These are phyloP conservation scores for Macrocentrus cingulum DNA, from an alignment of 1,140 invertebrate genomes.

Conservation along the genomic window DNA sequence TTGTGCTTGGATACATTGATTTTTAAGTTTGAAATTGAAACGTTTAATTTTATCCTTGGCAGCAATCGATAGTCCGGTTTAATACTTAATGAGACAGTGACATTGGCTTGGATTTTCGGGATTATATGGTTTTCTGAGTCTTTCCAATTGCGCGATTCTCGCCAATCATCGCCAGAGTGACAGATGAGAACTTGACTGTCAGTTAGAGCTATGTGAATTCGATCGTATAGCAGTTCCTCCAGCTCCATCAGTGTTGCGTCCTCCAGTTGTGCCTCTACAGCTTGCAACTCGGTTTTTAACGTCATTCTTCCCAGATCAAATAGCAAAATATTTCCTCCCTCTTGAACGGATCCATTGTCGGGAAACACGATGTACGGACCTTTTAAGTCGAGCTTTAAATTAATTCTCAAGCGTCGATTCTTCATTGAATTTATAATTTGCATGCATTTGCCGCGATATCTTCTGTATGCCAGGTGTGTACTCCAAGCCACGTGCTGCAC, in stretches of 20 bases:
- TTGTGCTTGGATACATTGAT: slow-evolving; percentile 78
- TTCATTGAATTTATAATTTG: slow-evolving; percentile 42
- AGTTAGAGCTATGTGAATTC: slow-evolving; percentile 71
- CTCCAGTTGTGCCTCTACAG: slow-evolving; percentile 67
- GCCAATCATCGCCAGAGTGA: slow-evolving; percentile 70
- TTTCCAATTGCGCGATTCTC: slow-evolving; percentile 67
- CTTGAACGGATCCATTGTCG: slow-evolving; percentile 74
- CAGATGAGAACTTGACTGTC: slow-evolving; percentile 65
- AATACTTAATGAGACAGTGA: slow-evolving; percentile 76
- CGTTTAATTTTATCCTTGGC: slow-evolving; percentile 61
- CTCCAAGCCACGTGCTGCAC: slow-evolving; percentile 45
- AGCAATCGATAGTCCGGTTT: slow-evolving; percentile 75
- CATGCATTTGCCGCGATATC: slow-evolving; percentile 35
- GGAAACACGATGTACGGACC: slow-evolving; percentile 79
- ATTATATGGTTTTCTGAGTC: slow-evolving; percentile 78
- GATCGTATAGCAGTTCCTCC: slow-evolving; percentile 78
- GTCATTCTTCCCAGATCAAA: slow-evolving; percentile 73
- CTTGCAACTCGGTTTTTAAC: slow-evolving; percentile 76
- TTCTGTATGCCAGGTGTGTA: slow-evolving; percentile 39
- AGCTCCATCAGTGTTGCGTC: slow-evolving; percentile 81
- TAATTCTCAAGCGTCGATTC: slow-evolving; percentile 67
- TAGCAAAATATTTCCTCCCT: slow-evolving; percentile 72
- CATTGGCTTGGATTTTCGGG: slow-evolving; percentile 69
- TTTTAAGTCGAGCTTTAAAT: slow-evolving; percentile 75
- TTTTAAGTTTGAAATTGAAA: slow-evolving; percentile 19